phyloP scores from a whole-genome alignment of 2,797 vertebrate species.

The Platalea minor region DNA sequence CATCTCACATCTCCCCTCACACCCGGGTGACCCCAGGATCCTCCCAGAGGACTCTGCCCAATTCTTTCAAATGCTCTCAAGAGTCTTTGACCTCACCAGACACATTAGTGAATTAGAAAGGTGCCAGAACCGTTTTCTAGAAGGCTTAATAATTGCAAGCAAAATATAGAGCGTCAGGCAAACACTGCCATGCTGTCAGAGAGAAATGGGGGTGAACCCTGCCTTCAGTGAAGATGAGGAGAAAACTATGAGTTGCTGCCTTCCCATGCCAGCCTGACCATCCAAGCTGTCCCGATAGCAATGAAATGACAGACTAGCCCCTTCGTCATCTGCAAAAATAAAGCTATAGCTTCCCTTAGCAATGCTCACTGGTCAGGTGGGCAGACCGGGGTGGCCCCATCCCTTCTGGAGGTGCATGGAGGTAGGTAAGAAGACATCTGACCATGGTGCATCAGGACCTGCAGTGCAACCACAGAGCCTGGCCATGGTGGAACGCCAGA shows the following conservation, averaged over 20 bases:
- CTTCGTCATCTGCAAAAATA: neutral
- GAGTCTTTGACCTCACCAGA: neutral
- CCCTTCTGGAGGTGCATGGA: neutral
- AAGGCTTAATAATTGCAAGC: neutral
- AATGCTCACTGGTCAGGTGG: neutral
- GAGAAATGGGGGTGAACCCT: neutral
- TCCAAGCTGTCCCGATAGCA: rapidly evolving
- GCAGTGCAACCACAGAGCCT: neutral
- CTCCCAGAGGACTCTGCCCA: neutral
- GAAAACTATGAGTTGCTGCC: neutral
- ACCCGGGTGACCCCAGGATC: neutral
- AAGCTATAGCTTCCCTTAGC: neutral
- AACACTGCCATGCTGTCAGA: neutral
- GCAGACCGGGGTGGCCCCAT: neutral
- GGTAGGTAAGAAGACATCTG: neutral
- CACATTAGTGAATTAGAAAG: neutral
- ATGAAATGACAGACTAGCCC: neutral
- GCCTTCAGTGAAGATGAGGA: neutral
- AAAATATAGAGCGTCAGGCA: neutral
- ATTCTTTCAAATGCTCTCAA: neutral
- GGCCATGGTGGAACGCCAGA: neutral
- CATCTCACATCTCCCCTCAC: neutral
- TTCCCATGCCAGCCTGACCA: neutral
- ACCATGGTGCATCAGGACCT: neutral
- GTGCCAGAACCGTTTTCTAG: neutral